These are phyloP conservation scores for Raja brachyura DNA, from an alignment of 2,113 vertebrate species.

Conservation along the genomic window DNA sequence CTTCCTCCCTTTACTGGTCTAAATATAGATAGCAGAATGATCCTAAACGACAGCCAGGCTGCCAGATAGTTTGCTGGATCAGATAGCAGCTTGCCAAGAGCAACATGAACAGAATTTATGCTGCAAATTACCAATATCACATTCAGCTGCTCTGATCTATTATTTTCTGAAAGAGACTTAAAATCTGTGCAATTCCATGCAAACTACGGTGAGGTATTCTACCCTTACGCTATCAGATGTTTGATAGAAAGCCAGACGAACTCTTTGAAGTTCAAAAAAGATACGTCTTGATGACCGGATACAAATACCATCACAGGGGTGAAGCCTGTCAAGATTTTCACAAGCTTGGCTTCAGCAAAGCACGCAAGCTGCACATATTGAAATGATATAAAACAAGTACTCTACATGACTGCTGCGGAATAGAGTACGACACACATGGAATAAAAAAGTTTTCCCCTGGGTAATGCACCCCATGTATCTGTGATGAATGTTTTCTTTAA, in stretches of 20 bases:
- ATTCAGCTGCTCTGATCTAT: neutral
- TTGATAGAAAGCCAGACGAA: neutral
- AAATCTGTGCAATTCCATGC: neutral
- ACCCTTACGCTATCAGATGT: neutral
- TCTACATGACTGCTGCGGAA: neutral
- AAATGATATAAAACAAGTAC: neutral
- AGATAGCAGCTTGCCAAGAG: neutral
- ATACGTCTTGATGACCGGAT: neutral
- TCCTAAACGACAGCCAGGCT: neutral
- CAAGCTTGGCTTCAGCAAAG: neutral
- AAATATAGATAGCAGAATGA: slow-evolving; percentile 1
- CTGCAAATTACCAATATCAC: neutral
- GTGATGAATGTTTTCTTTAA: too few relatives aligned
- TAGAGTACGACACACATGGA: too few relatives aligned
- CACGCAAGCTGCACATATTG: neutral
- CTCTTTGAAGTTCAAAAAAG: neutral
- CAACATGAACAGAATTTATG: neutral
- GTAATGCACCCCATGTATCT: too few relatives aligned
- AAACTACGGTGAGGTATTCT: neutral
- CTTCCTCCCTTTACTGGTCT: neutral
- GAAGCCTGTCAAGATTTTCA: neutral
- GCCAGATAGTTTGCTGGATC: neutral
- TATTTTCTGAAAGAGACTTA: neutral
- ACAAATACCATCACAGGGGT: neutral
- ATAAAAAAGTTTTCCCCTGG: too few relatives aligned